Base-by-base conservation (phyloP, 2,797 vertebrate genomes). In the Pipistrellus nathusii region DNA sequence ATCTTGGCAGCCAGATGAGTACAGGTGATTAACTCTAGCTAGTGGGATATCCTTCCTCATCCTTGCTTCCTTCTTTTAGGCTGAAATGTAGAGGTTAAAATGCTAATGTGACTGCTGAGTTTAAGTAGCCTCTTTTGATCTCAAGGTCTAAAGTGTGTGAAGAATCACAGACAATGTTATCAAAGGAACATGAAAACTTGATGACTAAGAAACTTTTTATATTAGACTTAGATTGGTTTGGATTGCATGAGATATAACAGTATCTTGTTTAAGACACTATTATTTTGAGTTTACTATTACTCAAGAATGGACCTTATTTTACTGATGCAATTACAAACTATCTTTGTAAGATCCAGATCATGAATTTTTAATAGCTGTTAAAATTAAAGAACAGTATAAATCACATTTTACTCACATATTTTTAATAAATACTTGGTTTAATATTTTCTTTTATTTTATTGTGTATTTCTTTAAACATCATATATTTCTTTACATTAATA, bases 401-500 rank as follows among this genome's bases (percentile, higher is more conserved):
- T 69, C 12, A 82, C 20, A 92, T 64, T 89, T 66, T 48, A 72
- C 14, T 68, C 2, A 84, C 14, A 35, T 30, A 17, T 59, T 80
- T 64, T 17, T 44, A 35, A 17, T 46, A 64, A 77, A n/a, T 62
- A 32, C 27, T 80, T 92, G 30, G 1, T 55, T 92, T 93, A 11
- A 32, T 82, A 30, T 73, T 48, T 68, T 4, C 0, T 18, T 32
- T 23, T 21, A 69, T 86, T 94, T 94, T 83, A 30, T 8, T 57
- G 6, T 14, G 13, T 73, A 84, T 72, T 71, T 90, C 0, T 76
- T 92, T 91, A 86, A 27, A 41, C 12, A 46, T 85, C 0, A 2
- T 91, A 32, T 68, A 85, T 80, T 87, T 51, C 51, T 75, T 89
- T 68, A 94, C 4, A 46, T n/a, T 86, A 75, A 55, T 27, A 14